These are phyloP conservation scores for Pantala flavescens DNA, from an alignment of 1,140 invertebrate genomes.

Conservation along the genomic window DNA sequence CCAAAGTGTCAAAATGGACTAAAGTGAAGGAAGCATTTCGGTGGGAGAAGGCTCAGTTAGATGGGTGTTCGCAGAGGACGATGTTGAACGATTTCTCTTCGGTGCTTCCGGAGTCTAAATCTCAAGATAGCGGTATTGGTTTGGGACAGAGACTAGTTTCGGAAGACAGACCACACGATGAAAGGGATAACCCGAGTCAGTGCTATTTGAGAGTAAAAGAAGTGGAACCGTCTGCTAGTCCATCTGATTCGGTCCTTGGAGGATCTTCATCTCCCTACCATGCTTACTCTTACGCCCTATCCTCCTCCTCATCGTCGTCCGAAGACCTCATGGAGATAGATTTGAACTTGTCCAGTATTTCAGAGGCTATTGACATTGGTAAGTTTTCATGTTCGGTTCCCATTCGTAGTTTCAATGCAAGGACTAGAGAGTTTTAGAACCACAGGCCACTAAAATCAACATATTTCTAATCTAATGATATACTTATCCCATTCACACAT, in stretches of 20 bases:
- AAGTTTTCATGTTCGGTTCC: too few species aligned
- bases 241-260: too few species aligned
- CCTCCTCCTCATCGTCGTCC: slow-evolving; percentile 41
- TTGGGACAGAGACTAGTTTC: slow-evolving; percentile 1
- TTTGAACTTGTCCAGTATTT: slow-evolving; percentile 19
- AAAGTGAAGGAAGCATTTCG: slow-evolving; percentile 71
- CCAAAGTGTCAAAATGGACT: slow-evolving; percentile 68
- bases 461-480: too few species aligned
- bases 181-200: too few species aligned
- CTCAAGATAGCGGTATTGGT: slow-evolving; percentile 34
- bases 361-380: neutral
- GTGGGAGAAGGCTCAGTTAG: slow-evolving; percentile 47
- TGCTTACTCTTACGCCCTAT: slow-evolving; percentile 35
- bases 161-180: neutral
- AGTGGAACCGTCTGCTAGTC: too few species aligned
- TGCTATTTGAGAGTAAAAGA: too few species aligned
- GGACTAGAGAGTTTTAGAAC: too few species aligned
- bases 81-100: neutral
- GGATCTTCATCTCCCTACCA: neutral
- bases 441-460: too few species aligned
- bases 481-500: too few species aligned
- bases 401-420: too few species aligned
- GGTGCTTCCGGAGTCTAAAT: slow-evolving; percentile 30
- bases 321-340: slow-evolving; percentile 35
- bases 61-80: slow-evolving; percentile 17